These are phyloP conservation scores for Pseudomyrmex dendroicus DNA, from an alignment of 1,140 invertebrate species.

Conservation along the genomic window DNA sequence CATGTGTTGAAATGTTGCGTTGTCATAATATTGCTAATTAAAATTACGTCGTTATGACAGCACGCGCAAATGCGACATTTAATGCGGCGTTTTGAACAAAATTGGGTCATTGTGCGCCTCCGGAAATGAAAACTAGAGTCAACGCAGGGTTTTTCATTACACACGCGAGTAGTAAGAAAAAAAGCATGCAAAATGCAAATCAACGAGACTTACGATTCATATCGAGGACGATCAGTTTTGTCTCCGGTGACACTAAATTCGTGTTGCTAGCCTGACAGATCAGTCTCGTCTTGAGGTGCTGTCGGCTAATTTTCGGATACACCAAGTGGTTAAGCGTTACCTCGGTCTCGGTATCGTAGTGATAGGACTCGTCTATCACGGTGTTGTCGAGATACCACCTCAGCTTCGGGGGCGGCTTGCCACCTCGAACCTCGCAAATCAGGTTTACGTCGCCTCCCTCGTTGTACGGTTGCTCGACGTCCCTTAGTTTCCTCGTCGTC, in stretches of 20 bases:
- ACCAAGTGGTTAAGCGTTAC: slow-evolving; percentile 91
- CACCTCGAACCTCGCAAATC: slow-evolving; percentile 87
- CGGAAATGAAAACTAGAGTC: background rate
- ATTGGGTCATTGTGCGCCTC: background rate
- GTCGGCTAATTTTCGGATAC: slow-evolving; percentile 90
- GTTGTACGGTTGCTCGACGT: slow-evolving; percentile 86
- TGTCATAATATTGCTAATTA: slow-evolving; percentile 41
- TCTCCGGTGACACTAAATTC: slow-evolving; percentile 90
- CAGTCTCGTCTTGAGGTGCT: slow-evolving; percentile 91
- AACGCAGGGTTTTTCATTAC: background rate
- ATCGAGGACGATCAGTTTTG: slow-evolving; percentile 91
- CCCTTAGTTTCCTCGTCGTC: slow-evolving; percentile 80
- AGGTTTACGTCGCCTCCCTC: slow-evolving; percentile 86
- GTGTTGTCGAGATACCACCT: slow-evolving; percentile 93
- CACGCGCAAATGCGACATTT: slow-evolving; percentile 12
- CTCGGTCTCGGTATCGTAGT: slow-evolving; percentile 87
- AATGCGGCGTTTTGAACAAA: background rate
- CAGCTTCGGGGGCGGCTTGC: slow-evolving; percentile 91
- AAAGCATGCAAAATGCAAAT: background rate
- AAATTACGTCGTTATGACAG: slow-evolving; percentile 9
- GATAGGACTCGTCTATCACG: slow-evolving; percentile 93
- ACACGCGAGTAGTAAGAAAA: background rate
- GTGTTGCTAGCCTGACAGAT: slow-evolving; percentile 95
- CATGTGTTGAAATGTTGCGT: background rate
- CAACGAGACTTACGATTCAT: slow-evolving; percentile 92